A percentile compares a stretch with the other conserved stretches of the same genome.
These are phyloP conservation scores for Triops longicaudatus DNA, from an alignment of 1,140 invertebrate genomes.

Conservation along the genomic window DNA sequence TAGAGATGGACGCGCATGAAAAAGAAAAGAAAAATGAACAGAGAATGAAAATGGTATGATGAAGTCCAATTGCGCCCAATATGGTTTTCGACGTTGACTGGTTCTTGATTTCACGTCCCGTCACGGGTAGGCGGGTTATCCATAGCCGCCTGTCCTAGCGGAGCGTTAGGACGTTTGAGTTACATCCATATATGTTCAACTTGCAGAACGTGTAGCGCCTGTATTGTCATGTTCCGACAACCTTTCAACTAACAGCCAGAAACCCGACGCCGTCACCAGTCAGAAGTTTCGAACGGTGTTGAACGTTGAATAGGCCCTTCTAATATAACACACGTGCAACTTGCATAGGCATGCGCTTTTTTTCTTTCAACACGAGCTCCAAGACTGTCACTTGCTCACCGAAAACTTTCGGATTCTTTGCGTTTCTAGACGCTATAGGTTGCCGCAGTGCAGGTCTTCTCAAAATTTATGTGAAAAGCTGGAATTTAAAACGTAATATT, in stretches of 20 bases:
- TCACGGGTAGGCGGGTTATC: neutral
- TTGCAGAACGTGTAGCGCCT: neutral
- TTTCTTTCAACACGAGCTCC: neutral
- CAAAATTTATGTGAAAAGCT: too few relatives aligned
- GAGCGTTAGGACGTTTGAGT: neutral
- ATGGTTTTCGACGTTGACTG: neutral
- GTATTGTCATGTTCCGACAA: neutral
- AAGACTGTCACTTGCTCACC: too few relatives aligned
- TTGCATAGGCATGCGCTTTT: neutral
- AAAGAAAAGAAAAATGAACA: neutral
- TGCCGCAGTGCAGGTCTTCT: too few relatives aligned
- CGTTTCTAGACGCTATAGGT: too few relatives aligned
- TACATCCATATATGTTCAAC: neutral
- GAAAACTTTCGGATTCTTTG: too few relatives aligned
- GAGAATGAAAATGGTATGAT: neutral
- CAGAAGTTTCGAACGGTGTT: neutral
- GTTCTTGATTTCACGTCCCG: neutral
- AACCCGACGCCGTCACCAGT: neutral
- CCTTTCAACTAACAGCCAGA: neutral
- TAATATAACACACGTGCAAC: neutral
- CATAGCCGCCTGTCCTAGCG: neutral
- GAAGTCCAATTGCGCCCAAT: neutral
- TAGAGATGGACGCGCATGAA: neutral
- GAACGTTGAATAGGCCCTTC: neutral
- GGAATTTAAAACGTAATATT: too few relatives aligned